Evolutionary conservation across 23 tunicate genomes (phyloP).

Genomic region (Aplidium turbinatum): DNA sequence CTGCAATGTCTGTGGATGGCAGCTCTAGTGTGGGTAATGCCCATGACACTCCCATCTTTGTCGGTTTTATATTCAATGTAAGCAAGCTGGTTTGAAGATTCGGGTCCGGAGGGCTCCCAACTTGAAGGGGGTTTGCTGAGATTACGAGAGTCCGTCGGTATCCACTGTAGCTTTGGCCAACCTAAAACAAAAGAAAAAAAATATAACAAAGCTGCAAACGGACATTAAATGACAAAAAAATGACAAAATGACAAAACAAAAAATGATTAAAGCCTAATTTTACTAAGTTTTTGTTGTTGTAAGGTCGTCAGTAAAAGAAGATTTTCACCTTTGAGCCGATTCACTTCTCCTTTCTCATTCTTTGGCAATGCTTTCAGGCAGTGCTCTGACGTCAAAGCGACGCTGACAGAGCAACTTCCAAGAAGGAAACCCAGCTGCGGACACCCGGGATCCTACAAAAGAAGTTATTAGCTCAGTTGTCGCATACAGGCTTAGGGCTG

Average conservation of each 20-base stretch:
- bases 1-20: constrained; percentile 87
- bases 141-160: constrained; percentile 62
- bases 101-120: constrained; percentile 70
- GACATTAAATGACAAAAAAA: too few species aligned
- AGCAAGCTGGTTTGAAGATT: constrained; percentile 56
- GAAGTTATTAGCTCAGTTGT: too few species aligned
- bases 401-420: constrained; percentile 78
- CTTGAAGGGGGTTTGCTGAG: constrained; percentile 64
- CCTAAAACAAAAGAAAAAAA: constrained; percentile 33
- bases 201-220: background rate
- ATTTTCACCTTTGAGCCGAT: constrained; percentile 77
- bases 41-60: constrained; percentile 82
- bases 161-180: constrained; percentile 91
- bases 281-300: too few species aligned
- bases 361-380: constrained; percentile 79
- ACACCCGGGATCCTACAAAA: constrained; percentile 82
- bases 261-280: too few species aligned
- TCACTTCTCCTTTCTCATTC: constrained; percentile 84
- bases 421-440: constrained; percentile 88
- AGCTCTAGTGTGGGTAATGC: constrained; percentile 71
- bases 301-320: too few species aligned
- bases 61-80: constrained; percentile 92
- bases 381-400: constrained; percentile 82
- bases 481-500: too few species aligned
- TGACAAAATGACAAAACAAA: too few species aligned